Base-by-base conservation (phyloP, 2,888 invertebrate species). In the Parelbella ahira region DNA sequence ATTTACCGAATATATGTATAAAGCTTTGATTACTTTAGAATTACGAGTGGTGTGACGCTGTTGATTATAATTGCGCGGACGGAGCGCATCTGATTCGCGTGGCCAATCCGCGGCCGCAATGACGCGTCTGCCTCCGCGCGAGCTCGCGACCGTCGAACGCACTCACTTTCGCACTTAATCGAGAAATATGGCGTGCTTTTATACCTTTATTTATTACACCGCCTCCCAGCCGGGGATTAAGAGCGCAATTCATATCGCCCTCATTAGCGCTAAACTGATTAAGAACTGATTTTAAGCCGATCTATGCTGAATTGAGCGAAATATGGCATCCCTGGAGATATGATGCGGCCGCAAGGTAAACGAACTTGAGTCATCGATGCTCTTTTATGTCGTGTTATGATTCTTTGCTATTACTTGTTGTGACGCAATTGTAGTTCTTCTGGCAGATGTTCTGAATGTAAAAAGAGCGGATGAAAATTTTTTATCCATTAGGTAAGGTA, bases 21-120 rank as follows among this genome's bases (percentile, higher is more conserved):
- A 62, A 63, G 59, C 74, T 79, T 82, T 84, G 86, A 84, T 87
- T 84, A 70, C 79, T 73, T 80, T 79, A 81, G 80, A 84, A 86
- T 84, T 83, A 83, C 78, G 84, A 83, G 70, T 71, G 68, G 62
- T 66, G 67, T 68, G 66, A 67, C 68, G 65, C 69, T 66, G 68
- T 78, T 82, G 86, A 87, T 84, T 87, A 81, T 84, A 87, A 87
- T 87, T 87, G 84, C 67, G 80, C 68, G 71, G 86, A 84, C 86
- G 79, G 76, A 63, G 68, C 59, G 72, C 57, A 77, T 77, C 83
- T 72, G 83, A 87, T 77, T 81, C 71, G 83, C 87, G 83, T 86
- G 86, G 73, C 87, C 80, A 82, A 87, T 83, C 67, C 71, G 58
- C 62, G 55, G 64, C 54, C 63, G 74, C 83, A 81, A 83, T 83